A percentile compares a stretch with the other conserved stretches of the same genome.
phyloP scores from a whole-genome alignment of 2,797 vertebrate genomes.

The Poeciliopsis presidionis region DNA sequence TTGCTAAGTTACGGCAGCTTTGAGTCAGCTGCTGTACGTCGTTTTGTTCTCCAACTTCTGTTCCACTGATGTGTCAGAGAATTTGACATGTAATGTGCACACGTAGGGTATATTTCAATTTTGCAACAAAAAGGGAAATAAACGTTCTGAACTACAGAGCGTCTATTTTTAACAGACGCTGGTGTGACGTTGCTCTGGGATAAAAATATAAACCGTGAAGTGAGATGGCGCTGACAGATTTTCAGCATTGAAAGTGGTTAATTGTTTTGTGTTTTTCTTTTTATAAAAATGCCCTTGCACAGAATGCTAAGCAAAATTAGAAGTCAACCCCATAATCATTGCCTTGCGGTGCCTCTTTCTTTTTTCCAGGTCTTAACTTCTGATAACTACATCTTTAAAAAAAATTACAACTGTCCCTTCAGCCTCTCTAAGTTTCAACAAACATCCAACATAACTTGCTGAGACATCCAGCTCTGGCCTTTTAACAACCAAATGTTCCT shows the following conservation, averaged over 20 bases:
- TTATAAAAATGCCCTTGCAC: too few relatives aligned
- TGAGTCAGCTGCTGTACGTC: constrained; percentile 21
- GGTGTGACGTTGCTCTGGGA: background rate
- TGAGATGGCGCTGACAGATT: background rate
- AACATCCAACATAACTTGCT: background rate
- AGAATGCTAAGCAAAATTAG: background rate
- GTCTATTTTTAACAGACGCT: background rate
- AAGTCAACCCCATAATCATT: background rate
- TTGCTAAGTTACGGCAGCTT: constrained; percentile 69
- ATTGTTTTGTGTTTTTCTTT: background rate
- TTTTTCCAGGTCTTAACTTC: background rate
- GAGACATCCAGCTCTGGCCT: background rate
- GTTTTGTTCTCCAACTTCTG: constrained; percentile 45
- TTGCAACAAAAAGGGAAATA: background rate
- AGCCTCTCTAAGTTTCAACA: background rate
- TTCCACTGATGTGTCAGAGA: constrained; percentile 11
- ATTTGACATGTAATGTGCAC: background rate
- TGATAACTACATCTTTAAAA: background rate
- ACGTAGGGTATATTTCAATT: background rate
- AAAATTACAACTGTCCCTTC: background rate
- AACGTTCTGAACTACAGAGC: background rate
- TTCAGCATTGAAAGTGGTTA: background rate
- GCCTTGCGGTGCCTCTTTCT: background rate
- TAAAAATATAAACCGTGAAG: background rate
- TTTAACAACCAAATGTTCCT: background rate